Evolutionary conservation across 1,140 invertebrate species (phyloP).

Genomic region (Thaumatotibia leucotreta): DNA sequence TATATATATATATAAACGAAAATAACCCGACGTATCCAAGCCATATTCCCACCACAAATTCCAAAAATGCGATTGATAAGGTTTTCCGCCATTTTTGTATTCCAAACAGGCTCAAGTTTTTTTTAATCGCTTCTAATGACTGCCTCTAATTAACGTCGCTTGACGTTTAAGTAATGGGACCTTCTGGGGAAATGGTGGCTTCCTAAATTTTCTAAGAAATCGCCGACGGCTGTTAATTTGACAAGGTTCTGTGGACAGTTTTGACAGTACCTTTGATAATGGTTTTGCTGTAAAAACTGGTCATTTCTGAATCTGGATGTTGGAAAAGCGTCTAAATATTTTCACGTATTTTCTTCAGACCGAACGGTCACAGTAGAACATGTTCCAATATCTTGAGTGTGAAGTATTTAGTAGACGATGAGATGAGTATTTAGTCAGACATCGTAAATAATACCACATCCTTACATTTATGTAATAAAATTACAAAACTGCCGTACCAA

Average conservation of each 20-base stretch:
- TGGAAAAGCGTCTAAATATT: too few relatives aligned
- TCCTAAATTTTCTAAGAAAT: neutral
- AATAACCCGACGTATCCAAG: neutral
- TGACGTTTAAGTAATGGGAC: conserved; percentile 51
- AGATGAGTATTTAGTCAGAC: too few relatives aligned
- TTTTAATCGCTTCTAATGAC: conserved; percentile 66
- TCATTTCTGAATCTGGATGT: too few relatives aligned
- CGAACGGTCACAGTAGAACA: too few relatives aligned
- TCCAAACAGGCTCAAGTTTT: conserved; percentile 41
- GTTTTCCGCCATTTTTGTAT: conserved; percentile 41
- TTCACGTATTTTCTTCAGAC: too few relatives aligned
- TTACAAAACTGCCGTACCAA: too few relatives aligned
- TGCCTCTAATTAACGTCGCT: conserved; percentile 61
- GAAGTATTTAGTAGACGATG: too few relatives aligned
- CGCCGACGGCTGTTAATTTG: neutral
- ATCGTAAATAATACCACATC: too few relatives aligned
- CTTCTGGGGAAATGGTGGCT: conserved; percentile 36
- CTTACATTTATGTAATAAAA: too few relatives aligned
- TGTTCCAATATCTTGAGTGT: too few relatives aligned
- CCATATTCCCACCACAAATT: neutral
- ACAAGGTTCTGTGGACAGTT: neutral
- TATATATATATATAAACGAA: too few relatives aligned
- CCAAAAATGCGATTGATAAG: neutral
- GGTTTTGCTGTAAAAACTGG: too few relatives aligned
- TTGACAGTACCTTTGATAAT: neutral